These are phyloP conservation scores for Trypoxylon attenuatum DNA, from an alignment of 2,888 invertebrate genomes.

Conservation along the genomic window DNA sequence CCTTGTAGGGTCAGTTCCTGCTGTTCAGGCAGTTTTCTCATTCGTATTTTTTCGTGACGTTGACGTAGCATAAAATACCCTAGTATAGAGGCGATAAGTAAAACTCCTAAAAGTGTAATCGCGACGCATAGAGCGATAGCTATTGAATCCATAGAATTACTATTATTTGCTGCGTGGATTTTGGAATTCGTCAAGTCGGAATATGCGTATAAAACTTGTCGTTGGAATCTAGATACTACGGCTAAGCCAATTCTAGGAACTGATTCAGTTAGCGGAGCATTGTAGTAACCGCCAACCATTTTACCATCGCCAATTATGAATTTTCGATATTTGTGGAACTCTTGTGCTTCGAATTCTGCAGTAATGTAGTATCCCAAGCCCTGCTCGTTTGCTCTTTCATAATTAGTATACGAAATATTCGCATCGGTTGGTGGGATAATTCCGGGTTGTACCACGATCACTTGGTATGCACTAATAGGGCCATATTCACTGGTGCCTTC, in stretches of 20 bases:
- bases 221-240: conserved; percentile 76
- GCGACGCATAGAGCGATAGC: conserved; percentile 78
- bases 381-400: conserved; percentile 80
- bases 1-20: conserved; percentile 86
- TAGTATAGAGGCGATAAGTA: conserved; percentile 80
- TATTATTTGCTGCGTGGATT: not conserved
- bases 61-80: conserved; percentile 79
- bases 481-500: conserved; percentile 85
- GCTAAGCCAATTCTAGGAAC: conserved; percentile 63
- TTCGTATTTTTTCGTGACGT: conserved; percentile 72
- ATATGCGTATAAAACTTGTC: conserved; percentile 62
- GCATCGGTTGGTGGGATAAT: conserved; percentile 79
- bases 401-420: conserved; percentile 77
- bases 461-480: conserved; percentile 84
- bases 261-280: conserved; percentile 81
- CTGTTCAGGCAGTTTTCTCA: conserved; percentile 77
- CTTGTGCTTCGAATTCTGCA: conserved; percentile 84
- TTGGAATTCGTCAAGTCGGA: conserved; percentile 60
- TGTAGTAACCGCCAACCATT: conserved; percentile 84
- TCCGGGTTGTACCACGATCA: conserved; percentile 83
- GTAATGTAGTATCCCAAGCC: conserved; percentile 88
- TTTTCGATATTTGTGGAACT: conserved; percentile 74
- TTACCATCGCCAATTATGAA: conserved; percentile 87
- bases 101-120: conserved; percentile 81
- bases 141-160: conserved; percentile 46